These are phyloP conservation scores for Panulirus ornatus DNA, from an alignment of 1,140 invertebrate species.

Conservation along the genomic window DNA sequence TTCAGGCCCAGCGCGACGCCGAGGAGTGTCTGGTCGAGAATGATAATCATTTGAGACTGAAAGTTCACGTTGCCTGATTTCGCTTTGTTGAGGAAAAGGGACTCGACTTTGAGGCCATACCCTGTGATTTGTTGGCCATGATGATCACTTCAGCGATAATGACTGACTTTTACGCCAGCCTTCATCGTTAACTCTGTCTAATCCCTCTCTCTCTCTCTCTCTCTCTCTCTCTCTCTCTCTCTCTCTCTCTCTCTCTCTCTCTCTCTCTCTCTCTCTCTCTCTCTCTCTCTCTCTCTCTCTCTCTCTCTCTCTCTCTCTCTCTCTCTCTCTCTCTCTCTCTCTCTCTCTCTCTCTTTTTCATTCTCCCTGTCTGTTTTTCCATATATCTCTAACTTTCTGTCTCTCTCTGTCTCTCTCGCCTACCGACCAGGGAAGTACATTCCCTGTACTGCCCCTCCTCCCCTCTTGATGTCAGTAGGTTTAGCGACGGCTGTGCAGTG, in stretches of 20 bases:
- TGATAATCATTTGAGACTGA: too few relatives aligned
- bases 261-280: not conserved
- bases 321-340: constrained; percentile 9
- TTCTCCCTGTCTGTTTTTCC: not conserved
- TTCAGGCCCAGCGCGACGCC: too few relatives aligned
- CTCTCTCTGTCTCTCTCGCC: too few relatives aligned
- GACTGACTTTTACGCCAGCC: too few relatives aligned
- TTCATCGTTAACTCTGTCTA: too few relatives aligned
- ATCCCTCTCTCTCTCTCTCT: not conserved
- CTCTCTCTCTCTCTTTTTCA: not conserved
- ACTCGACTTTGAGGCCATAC: not conserved
- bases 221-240: not conserved
- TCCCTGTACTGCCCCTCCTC: not conserved
- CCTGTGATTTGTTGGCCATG: too few relatives aligned
- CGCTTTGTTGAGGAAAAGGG: not conserved
- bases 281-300: not conserved
- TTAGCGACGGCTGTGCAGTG: too few relatives aligned
- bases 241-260: not conserved
- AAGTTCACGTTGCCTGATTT: too few relatives aligned
- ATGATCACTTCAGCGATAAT: too few relatives aligned
- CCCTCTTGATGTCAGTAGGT: not conserved
- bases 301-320: not conserved
- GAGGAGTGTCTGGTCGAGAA: too few relatives aligned
- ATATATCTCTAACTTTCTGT: not conserved
- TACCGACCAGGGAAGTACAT: too few relatives aligned